Percentiles rank a stretch among this genome's conserved stretches.
Evolutionary conservation across 2,888 invertebrate genomes (phyloP).

Genomic region (Eilema sororculum): DNA sequence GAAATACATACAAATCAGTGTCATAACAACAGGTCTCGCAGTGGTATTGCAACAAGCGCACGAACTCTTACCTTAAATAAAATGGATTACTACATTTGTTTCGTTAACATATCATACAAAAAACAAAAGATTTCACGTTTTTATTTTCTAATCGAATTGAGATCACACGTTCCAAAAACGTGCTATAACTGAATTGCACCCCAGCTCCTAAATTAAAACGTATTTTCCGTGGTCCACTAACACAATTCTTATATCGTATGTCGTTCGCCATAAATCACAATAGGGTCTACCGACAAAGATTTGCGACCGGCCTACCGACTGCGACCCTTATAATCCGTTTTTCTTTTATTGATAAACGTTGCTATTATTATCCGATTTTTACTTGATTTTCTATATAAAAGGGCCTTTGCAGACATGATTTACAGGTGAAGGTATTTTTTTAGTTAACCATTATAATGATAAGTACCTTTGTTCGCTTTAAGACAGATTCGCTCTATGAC

Average conservation of each 20-base stretch:
- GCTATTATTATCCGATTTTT: slow-evolving; percentile 51
- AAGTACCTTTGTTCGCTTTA: too few species aligned
- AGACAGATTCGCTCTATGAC: too few species aligned
- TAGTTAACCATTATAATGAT: too few species aligned
- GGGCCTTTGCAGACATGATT: slow-evolving; percentile 20
- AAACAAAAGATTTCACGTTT: background rate
- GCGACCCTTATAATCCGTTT: slow-evolving; percentile 60
- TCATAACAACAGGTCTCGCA: too few species aligned
- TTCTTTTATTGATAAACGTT: slow-evolving; percentile 62
- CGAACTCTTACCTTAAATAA: too few species aligned
- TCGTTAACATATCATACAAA: too few species aligned
- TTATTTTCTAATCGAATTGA: background rate
- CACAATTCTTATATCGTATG: slow-evolving; percentile 39
- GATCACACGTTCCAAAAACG: slow-evolving; percentile 1
- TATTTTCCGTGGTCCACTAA: slow-evolving; percentile 30
- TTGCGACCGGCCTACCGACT: slow-evolving; percentile 60
- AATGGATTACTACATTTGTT: too few species aligned
- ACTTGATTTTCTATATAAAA: slow-evolving; percentile 41
- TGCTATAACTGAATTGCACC: slow-evolving; percentile 6
- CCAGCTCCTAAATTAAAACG: slow-evolving; percentile 37
- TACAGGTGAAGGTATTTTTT: slow-evolving; percentile 7
- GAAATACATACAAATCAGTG: too few species aligned
- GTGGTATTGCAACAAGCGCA: too few species aligned
- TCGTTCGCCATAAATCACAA: slow-evolving; percentile 49
- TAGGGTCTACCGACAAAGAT: slow-evolving; percentile 62